Evolutionary conservation across 1,140 invertebrate species (phyloP).

Genomic region (Trachymyrmex cornetzi): DNA sequence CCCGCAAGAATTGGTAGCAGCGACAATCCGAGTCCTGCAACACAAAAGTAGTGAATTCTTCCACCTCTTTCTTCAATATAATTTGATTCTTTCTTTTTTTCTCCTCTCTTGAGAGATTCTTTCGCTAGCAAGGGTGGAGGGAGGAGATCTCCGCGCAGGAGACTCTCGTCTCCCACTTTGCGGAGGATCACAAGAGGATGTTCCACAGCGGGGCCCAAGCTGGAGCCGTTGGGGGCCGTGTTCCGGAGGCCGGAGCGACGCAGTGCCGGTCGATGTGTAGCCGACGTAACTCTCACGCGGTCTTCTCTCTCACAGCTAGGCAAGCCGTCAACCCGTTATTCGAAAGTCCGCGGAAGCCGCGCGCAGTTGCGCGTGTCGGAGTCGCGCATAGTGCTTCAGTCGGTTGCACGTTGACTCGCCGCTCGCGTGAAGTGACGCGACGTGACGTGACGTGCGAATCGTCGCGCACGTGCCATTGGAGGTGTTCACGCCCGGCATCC

Average conservation of each 20-base stretch:
- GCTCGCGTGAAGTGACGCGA: constrained; percentile 11
- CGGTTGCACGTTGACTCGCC: constrained; percentile 25
- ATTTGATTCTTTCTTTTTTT: neutral
- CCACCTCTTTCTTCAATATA: neutral
- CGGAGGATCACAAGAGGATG: neutral
- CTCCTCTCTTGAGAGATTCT: neutral
- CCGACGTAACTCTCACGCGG: constrained; percentile 7
- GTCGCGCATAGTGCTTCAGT: constrained; percentile 33
- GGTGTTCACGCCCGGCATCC: neutral
- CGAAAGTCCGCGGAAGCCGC: constrained; percentile 53
- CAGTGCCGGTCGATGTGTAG: constrained; percentile 33
- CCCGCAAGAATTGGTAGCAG: neutral
- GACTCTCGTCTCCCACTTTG: constrained; percentile 45
- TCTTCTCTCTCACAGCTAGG: neutral
- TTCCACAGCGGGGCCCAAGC: neutral
- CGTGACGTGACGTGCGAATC: constrained; percentile 16
- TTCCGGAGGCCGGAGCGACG: constrained; percentile 7
- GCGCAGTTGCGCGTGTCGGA: constrained; percentile 26
- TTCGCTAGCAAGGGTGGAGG: neutral
- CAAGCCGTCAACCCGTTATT: constrained; percentile 29
- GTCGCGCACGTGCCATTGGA: constrained; percentile 24
- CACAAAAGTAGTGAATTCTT: constrained; percentile 3
- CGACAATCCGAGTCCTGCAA: neutral
- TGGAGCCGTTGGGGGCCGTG: neutral
- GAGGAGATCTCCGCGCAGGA: constrained; percentile 15